Percentiles rank a stretch among this genome's conserved stretches.
These are phyloP conservation scores for Archivesica marissinica DNA, from an alignment of 1,140 invertebrate genomes.

Conservation along the genomic window DNA sequence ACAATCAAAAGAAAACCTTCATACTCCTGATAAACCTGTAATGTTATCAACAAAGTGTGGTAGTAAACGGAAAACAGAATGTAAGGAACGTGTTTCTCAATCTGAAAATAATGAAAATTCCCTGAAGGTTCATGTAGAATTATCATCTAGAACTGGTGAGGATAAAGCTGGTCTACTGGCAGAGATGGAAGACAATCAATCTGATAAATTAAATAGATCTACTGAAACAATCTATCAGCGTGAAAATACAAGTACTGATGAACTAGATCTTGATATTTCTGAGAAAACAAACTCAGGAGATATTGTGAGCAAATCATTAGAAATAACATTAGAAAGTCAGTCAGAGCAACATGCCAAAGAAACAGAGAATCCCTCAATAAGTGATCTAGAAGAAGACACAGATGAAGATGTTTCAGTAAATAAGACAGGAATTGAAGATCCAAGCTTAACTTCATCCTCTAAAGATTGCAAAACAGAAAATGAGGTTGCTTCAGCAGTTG, in stretches of 20 bases:
- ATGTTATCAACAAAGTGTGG: no score
- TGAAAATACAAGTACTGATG: background rate
- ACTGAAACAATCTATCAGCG: background rate
- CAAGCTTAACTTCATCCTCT: background rate
- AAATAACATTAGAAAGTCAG: background rate
- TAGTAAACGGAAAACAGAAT: background rate
- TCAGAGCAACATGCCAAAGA: background rate
- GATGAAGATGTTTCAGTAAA: background rate
- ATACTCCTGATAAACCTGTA: no score
- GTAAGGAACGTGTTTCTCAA: background rate
- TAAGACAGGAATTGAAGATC: background rate
- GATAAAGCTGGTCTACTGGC: background rate
- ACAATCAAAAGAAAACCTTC: no score
- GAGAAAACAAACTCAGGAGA: background rate
- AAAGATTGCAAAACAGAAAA: background rate
- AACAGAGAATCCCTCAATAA: slow-evolving; percentile 9
- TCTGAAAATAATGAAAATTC: background rate
- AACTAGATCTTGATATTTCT: background rate
- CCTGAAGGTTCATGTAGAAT: background rate
- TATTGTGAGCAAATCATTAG: background rate
- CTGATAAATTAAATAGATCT: background rate
- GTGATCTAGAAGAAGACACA: background rate
- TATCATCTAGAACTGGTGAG: background rate
- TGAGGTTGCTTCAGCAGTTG: no score
- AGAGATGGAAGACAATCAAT: background rate